Conservation (phyloP, 1,140 invertebrate species). For the Monochamus saltuarius region DNA sequence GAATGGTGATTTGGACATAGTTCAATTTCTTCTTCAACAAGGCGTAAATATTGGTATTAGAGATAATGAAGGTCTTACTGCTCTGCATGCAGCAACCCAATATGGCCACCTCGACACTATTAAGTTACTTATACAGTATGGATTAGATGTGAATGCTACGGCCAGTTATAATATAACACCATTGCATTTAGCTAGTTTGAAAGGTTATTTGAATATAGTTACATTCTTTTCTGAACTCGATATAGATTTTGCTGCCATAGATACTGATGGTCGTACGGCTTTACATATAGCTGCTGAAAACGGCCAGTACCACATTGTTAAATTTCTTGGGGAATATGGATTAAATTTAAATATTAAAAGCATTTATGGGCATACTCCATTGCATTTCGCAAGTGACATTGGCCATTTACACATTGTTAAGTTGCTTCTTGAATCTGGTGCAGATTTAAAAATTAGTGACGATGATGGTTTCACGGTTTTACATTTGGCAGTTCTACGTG, state of each 20-base stretch:
- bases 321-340: no score
- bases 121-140: slow-evolving; percentile 27
- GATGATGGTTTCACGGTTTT: no score
- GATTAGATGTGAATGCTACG: slow-evolving; percentile 25
- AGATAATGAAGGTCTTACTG: slow-evolving; percentile 17
- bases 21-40: slow-evolving; percentile 12
- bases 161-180: slow-evolving; percentile 30
- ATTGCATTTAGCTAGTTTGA: slow-evolving; percentile 54
- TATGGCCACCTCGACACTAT: slow-evolving; percentile 33
- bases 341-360: no score
- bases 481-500: slow-evolving; percentile 16
- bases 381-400: no score
- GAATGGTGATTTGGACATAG: slow-evolving; percentile 49
- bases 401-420: no score
- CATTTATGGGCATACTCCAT: no score
- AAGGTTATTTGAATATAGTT: slow-evolving; percentile 52
- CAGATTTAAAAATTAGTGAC: no score
- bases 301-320: slow-evolving; percentile 9
- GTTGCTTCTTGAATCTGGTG: no score
- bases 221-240: slow-evolving; percentile 27
- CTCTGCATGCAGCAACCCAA: slow-evolving; percentile 36
- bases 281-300: slow-evolving; percentile 22
- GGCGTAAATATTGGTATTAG: slow-evolving; percentile 18
- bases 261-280: slow-evolving; percentile 5
- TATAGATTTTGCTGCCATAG: slow-evolving; percentile 23